A percentile compares a stretch with the other conserved stretches of the same genome.
Conservation (phyloP, 2,797 vertebrate species). For the Miichthys miiuy region DNA sequence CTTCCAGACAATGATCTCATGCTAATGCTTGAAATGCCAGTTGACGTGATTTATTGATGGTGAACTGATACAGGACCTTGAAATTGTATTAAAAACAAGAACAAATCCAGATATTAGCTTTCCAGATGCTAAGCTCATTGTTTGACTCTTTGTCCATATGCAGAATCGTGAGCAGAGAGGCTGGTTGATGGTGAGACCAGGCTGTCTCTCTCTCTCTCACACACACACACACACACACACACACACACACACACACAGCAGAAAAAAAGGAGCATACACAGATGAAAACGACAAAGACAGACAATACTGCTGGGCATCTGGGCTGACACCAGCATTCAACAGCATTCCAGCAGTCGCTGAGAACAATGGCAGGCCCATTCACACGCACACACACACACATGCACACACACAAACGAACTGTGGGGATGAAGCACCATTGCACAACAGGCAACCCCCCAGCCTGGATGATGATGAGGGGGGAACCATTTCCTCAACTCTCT, state of each 20-base stretch:
- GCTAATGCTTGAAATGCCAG: background rate
- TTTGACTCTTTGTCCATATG: background rate
- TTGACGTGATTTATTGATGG: conserved; percentile 13
- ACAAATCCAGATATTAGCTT: background rate
- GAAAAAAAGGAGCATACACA: conserved; percentile 3
- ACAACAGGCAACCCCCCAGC: conserved; percentile 52
- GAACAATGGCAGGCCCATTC: conserved; percentile 61
- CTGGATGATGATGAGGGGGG: conserved; percentile 44
- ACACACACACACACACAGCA: background rate
- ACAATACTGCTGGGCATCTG: conserved; percentile 58
- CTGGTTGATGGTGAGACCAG: conserved; percentile 9
- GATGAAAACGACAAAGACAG: conserved; percentile 51
- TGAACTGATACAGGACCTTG: conserved; percentile 17
- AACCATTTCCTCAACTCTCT: conserved; percentile 54
- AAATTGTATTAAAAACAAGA: background rate
- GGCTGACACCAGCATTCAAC: conserved; percentile 56
- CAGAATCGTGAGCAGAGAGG: background rate
- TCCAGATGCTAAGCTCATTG: conserved; percentile 20
- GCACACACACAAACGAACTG: conserved; percentile 26
- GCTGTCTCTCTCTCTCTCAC: background rate
- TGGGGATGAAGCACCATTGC: conserved; percentile 41
- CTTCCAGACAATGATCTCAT: conserved; percentile 8
- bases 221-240: too few species aligned
- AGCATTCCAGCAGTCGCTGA: conserved; percentile 65
- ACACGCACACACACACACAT: conserved; percentile 8